Conservation (phyloP, 2,797 vertebrate genomes). For the Hemitrygon akajei region DNA sequence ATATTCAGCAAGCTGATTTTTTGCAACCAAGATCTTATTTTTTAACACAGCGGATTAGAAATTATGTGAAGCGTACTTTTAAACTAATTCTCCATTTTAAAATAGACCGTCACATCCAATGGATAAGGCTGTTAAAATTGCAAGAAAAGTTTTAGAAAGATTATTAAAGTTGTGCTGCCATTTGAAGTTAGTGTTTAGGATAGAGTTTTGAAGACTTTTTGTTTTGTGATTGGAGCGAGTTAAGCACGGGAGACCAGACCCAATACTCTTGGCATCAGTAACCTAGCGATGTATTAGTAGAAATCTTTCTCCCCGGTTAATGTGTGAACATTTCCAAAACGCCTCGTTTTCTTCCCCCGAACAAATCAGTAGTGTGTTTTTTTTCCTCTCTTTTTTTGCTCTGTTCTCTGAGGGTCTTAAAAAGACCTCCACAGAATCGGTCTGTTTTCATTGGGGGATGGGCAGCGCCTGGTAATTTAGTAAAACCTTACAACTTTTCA, state of each 20-base stretch:
- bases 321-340: not conserved
- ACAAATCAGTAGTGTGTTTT: too few relatives aligned
- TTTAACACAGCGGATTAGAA: slow-evolving; percentile 32
- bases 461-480: not conserved
- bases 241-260: not conserved
- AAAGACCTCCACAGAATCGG: not conserved
- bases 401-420: not conserved
- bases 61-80: not conserved
- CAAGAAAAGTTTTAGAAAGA: too few relatives aligned
- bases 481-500: not conserved
- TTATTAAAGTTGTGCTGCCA: not conserved
- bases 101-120: too few relatives aligned
- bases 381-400: not conserved
- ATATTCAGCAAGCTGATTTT: not conserved
- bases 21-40: too few relatives aligned
- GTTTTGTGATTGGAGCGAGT: not conserved
- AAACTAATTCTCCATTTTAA: not conserved
- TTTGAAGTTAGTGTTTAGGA: not conserved
- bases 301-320: not conserved
- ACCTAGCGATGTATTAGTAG: not conserved
- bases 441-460: slow-evolving; percentile 30
- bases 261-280: not conserved
- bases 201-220: not conserved
- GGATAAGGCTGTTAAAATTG: too few relatives aligned
- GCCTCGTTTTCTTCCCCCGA: too few relatives aligned